phyloP scores from a whole-genome alignment of 2,797 vertebrate species.

The Chaunax sp. region DNA sequence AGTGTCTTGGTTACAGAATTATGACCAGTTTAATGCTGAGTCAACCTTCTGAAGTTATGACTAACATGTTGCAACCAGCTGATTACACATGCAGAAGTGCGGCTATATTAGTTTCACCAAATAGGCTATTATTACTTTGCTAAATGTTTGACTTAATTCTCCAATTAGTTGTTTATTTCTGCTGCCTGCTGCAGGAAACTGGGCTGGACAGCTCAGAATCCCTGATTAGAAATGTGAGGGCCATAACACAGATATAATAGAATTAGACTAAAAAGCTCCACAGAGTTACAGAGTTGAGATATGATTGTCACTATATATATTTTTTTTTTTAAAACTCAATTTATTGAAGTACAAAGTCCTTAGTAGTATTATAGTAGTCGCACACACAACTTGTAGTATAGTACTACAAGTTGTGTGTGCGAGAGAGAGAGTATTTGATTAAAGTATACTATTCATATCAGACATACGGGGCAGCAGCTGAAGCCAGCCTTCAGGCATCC shows the following conservation, averaged over 20 bases:
- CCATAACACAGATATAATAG: not conserved
- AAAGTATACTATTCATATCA: slow-evolving; percentile 11
- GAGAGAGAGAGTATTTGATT: not conserved
- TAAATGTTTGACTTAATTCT: not conserved
- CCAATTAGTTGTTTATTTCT: not conserved
- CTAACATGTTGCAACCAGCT: not conserved
- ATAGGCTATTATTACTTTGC: not conserved
- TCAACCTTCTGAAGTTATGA: not conserved
- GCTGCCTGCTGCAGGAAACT: too few species aligned
- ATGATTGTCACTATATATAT: not conserved
- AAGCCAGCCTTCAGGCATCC: slow-evolving; percentile 7
- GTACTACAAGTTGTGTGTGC: not conserved
- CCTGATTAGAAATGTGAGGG: not conserved
- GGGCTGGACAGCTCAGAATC: too few species aligned
- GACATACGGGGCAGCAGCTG: not conserved
- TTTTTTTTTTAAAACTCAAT: too few species aligned
- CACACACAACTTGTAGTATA: too few species aligned
- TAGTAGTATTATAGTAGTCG: too few species aligned
- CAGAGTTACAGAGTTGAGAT: not conserved
- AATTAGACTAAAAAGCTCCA: not conserved
- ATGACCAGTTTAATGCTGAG: not conserved
- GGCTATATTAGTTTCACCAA: not conserved
- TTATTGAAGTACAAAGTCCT: not conserved
- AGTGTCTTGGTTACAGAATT: not conserved
- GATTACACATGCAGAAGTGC: not conserved